Evolutionary conservation across 2,888 invertebrate species (phyloP).

Genomic region (Agrenia bidenticulata): DNA sequence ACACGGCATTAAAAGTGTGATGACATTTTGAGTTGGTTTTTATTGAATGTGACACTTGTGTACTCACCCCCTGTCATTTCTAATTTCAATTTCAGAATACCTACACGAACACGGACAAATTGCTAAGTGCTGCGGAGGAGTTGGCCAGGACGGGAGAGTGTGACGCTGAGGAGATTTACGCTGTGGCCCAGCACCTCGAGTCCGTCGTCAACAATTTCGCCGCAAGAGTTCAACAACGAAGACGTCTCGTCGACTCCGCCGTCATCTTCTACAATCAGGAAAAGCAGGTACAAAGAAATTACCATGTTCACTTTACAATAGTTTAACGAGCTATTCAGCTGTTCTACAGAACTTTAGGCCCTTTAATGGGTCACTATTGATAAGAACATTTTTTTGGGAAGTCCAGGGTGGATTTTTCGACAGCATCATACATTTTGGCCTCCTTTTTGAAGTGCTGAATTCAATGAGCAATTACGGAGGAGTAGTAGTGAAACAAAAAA

Average conservation of each 20-base stretch:
- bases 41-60: neutral
- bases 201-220: conserved; percentile 93
- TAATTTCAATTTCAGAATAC: conserved; percentile 71
- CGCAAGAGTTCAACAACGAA: conserved; percentile 83
- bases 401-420: no score
- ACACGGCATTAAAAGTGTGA: no score
- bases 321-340: no score
- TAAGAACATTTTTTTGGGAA: no score
- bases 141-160: conserved; percentile 94
- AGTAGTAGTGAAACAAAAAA: no score
- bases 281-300: conserved; percentile 70
- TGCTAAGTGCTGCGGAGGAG: conserved; percentile 93
- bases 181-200: conserved; percentile 90
- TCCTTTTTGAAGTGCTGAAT: no score
- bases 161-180: conserved; percentile 91
- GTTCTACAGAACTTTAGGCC: no score
- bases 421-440: no score
- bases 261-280: conserved; percentile 94
- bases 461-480: no score
- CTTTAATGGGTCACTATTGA: no score
- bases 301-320: neutral
- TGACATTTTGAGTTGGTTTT: no score
- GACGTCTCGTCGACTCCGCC: conserved; percentile 85
- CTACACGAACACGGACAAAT: conserved; percentile 96
- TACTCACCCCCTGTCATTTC: neutral